A percentile compares a stretch with the other conserved stretches of the same genome.
phyloP scores from a whole-genome alignment of 2,888 invertebrate genomes.

The Lithophane socia region DNA sequence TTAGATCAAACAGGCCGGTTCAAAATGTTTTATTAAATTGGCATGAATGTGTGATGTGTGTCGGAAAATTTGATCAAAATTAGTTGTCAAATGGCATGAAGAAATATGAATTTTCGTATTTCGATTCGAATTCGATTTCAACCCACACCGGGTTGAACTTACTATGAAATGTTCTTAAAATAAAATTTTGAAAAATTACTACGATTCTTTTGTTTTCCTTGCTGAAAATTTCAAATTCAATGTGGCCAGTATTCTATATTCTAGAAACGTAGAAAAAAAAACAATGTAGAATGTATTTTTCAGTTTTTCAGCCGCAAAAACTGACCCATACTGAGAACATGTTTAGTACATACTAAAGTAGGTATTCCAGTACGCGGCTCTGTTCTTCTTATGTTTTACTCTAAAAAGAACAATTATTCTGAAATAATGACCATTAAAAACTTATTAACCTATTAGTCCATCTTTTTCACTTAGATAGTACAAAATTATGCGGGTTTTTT shows the following conservation, averaged over 20 bases:
- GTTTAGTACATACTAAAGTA: not conserved
- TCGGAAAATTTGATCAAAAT: no score
- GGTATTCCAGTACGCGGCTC: no score
- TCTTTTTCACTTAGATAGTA: not conserved
- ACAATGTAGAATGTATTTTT: not conserved
- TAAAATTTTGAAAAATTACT: not conserved
- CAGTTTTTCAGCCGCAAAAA: not conserved
- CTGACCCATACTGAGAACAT: not conserved
- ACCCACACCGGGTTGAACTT: no score
- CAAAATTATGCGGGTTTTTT: not conserved
- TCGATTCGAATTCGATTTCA: no score
- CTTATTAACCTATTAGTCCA: not conserved
- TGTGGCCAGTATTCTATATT: not conserved
- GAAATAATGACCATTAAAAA: no score
- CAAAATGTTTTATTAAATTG: no score
- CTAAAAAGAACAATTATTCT: no score
- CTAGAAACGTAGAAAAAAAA: not conserved
- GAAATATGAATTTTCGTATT: no score
- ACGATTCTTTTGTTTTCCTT: not conserved
- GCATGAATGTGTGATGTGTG: no score
- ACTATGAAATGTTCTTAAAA: not conserved
- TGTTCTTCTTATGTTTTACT: no score
- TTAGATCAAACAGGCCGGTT: no score
- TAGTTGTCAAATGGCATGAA: no score
- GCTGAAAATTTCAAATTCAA: not conserved